Evolutionary conservation across 2,888 invertebrate species (phyloP).

Genomic region (Synergus itoensis): DNA sequence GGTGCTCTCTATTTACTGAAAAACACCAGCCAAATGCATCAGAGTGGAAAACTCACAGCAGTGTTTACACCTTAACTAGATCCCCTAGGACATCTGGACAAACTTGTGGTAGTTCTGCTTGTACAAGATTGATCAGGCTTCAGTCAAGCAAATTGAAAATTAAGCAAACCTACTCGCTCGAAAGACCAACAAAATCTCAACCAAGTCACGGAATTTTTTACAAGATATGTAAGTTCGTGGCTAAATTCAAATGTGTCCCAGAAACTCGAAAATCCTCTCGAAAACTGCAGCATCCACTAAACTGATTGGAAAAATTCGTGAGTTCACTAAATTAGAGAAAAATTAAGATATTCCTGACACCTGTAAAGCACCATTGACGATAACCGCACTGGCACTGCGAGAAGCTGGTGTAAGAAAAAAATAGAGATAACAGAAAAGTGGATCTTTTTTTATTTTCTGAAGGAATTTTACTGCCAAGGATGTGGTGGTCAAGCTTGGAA

Average conservation of each 20-base stretch:
- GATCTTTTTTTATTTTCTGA: background rate
- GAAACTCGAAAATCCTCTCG: background rate
- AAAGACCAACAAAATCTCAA: slow-evolving; percentile 4
- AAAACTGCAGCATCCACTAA: background rate
- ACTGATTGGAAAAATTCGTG: background rate
- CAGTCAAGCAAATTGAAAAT: background rate
- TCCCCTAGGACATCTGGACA: slow-evolving; percentile 2
- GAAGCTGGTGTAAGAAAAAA: slow-evolving; percentile 5
- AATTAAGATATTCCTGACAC: background rate
- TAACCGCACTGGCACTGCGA: slow-evolving; percentile 26
- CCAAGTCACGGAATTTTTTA: background rate
- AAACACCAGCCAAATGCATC: background rate
- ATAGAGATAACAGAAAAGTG: slow-evolving; percentile 1
- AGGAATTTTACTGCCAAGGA: background rate
- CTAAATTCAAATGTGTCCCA: background rate
- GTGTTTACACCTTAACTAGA: slow-evolving; percentile 30
- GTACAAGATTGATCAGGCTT: slow-evolving; percentile 25
- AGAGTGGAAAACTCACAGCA: slow-evolving; percentile 16
- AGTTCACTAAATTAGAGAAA: background rate
- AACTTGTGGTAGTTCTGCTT: background rate
- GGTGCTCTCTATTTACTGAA: slow-evolving; percentile 14
- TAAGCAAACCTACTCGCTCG: background rate
- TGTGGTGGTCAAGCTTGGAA: background rate
- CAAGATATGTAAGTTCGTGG: background rate
- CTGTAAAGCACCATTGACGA: slow-evolving; percentile 30